Percentiles rank a stretch among this genome's conserved stretches.
These are phyloP conservation scores for Serrognathus titanus DNA, from an alignment of 2,888 invertebrate species.

Conservation along the genomic window DNA sequence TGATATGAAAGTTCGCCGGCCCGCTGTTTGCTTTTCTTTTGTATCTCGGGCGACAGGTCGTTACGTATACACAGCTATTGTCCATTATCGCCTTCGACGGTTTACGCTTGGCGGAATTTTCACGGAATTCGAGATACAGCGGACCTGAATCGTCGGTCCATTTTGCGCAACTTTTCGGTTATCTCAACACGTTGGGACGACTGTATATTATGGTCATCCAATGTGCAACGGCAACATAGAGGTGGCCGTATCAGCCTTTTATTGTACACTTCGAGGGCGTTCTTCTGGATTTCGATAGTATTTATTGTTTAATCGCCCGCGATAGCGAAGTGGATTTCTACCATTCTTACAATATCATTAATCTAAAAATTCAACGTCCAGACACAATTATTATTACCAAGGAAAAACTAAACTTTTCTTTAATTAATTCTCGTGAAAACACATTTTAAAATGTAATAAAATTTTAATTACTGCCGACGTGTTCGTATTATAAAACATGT, in stretches of 20 bases:
- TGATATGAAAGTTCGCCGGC: constrained; percentile 24
- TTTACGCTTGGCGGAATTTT: constrained; percentile 33
- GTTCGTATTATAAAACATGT: too few relatives aligned
- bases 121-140: constrained; percentile 29
- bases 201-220: constrained; percentile 33
- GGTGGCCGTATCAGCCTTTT: constrained; percentile 25
- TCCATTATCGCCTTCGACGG: constrained; percentile 26
- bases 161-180: too few relatives aligned
- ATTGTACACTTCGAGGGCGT: constrained; percentile 24
- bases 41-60: constrained; percentile 25
- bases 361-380: too few relatives aligned
- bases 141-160: constrained; percentile 19
- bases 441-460: too few relatives aligned
- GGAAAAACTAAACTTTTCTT: too few relatives aligned
- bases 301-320: constrained; percentile 10
- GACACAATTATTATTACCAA: too few relatives aligned
- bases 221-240: constrained; percentile 34
- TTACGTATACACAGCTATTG: constrained; percentile 25
- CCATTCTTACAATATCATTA: too few relatives aligned
- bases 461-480: too few relatives aligned
- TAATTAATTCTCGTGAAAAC: too few relatives aligned
- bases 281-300: constrained; percentile 26
- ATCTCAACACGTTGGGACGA: constrained; percentile 15
- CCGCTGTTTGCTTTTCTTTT: constrained; percentile 26
- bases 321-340: too few relatives aligned